Evolutionary conservation across 1,140 invertebrate species (phyloP).

Genomic region (Drosophila grimshawi): DNA sequence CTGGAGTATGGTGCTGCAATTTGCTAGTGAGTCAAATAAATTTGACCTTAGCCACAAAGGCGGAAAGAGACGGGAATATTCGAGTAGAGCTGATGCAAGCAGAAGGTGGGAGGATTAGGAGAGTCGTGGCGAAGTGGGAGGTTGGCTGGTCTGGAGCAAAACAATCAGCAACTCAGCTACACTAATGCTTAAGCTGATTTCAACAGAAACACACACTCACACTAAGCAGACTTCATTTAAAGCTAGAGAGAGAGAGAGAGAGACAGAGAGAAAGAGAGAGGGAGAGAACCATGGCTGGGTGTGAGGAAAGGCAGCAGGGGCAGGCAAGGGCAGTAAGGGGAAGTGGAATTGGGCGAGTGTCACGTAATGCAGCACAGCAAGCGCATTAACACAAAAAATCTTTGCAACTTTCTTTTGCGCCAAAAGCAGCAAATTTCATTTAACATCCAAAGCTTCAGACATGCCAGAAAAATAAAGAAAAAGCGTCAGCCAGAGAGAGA

Average conservation of each 20-base stretch:
- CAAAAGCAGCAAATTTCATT: conserved; percentile 79
- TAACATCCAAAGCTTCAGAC: conserved; percentile 64
- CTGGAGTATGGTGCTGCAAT: conserved; percentile 69
- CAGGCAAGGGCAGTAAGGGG: neutral
- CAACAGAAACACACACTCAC: conserved; percentile 57
- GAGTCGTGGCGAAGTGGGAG: neutral
- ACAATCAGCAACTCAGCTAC: conserved; percentile 41
- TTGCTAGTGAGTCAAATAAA: conserved; percentile 80
- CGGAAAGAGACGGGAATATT: conserved; percentile 15
- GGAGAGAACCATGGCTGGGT: neutral
- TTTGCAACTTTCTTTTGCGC: conserved; percentile 79
- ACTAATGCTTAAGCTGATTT: conserved; percentile 81
- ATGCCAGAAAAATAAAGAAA: conserved; percentile 16
- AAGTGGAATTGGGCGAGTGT: conserved; percentile 50
- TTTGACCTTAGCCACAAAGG: conserved; percentile 75
- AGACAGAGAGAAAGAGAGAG: neutral
- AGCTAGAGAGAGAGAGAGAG: conserved; percentile 28
- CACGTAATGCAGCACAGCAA: conserved; percentile 63
- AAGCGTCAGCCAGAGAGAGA: neutral
- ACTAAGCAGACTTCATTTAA: conserved; percentile 69
- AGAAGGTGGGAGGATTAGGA: neutral
- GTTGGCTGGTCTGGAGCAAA: conserved; percentile 47
- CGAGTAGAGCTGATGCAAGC: no score
- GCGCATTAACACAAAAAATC: conserved; percentile 76
- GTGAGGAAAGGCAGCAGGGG: no score